These are phyloP conservation scores for Premnoplex brunnescens DNA, from an alignment of 2,797 vertebrate genomes.

Conservation along the genomic window DNA sequence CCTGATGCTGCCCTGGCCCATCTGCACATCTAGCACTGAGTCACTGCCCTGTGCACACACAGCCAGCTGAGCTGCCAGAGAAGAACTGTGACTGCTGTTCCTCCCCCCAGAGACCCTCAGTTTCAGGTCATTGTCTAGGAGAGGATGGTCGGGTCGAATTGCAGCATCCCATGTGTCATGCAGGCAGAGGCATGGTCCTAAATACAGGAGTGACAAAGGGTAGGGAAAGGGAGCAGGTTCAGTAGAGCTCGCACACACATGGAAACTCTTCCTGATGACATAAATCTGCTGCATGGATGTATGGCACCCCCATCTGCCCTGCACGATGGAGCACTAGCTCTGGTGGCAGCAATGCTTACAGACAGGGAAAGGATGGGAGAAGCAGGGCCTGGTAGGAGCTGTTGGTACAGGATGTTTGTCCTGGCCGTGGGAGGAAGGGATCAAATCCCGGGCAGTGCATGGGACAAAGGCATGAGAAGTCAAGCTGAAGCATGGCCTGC, in stretches of 20 bases:
- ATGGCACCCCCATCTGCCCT: constrained; percentile 30
- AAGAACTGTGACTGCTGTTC: not conserved
- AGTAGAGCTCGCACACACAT: not conserved
- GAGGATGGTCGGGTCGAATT: rapidly evolving
- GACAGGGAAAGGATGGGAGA: not conserved
- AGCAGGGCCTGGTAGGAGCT: not conserved
- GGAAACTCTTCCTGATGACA: not conserved
- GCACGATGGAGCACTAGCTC: not conserved
- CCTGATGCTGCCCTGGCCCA: not conserved
- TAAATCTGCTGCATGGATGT: not conserved
- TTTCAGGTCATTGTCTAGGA: not conserved
- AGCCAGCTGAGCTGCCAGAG: not conserved
- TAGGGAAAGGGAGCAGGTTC: not conserved
- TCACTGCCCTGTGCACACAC: rapidly evolving
- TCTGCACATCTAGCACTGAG: not conserved
- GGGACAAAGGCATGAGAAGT: not conserved
- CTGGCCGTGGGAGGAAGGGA: rapidly evolving
- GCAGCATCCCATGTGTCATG: rapidly evolving
- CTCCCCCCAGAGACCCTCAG: rapidly evolving
- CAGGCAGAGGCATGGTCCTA: not conserved
- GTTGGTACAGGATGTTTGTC: rapidly evolving
- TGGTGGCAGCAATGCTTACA: not conserved
- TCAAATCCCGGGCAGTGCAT: rapidly evolving
- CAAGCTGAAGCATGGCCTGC: not conserved
- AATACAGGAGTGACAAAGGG: not conserved